These are phyloP conservation scores for Noctua janthina DNA, from an alignment of 2,888 invertebrate species.

Conservation along the genomic window DNA sequence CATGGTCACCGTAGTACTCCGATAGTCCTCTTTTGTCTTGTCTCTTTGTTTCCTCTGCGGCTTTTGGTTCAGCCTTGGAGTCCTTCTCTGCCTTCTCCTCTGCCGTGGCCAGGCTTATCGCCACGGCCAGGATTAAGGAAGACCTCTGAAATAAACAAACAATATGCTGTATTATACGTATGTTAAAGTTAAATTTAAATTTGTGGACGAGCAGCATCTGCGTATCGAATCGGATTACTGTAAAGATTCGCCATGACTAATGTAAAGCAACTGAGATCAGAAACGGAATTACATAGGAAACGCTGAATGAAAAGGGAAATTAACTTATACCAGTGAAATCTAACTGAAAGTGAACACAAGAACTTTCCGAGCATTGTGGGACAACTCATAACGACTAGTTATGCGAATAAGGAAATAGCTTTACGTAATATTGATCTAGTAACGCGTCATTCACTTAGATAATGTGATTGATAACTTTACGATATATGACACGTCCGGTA, in stretches of 20 bases:
- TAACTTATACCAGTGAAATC: conserved; percentile 61
- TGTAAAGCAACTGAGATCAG: conserved; percentile 5
- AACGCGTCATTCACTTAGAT: conserved; percentile 56
- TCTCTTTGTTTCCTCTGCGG: conserved; percentile 87
- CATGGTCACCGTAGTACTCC: conserved; percentile 86
- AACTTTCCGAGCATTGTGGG: conserved; percentile 68
- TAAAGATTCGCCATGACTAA: conserved; percentile 7
- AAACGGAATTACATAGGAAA: conserved; percentile 43
- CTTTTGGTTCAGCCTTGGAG: conserved; percentile 85
- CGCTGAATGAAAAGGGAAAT: conserved; percentile 57
- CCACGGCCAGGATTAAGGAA: conserved; percentile 89
- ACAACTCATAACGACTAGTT: conserved; percentile 63
- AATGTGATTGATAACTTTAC: conserved; percentile 46
- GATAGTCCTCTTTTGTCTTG: conserved; percentile 90
- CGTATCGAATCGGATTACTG: neutral
- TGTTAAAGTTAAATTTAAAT: neutral
- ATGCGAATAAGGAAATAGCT: conserved; percentile 68
- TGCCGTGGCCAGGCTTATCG: conserved; percentile 89
- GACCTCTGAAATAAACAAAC: conserved; percentile 82
- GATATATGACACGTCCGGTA: conserved; percentile 12
- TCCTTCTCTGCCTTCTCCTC: conserved; percentile 88
- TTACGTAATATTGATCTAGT: conserved; percentile 68
- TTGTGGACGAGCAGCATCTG: neutral
- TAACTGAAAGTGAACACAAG: conserved; percentile 65
- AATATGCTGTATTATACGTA: conserved; percentile 9